phyloP scores from a whole-genome alignment of 2,797 vertebrate genomes.

The Megalops cyprinoides region DNA sequence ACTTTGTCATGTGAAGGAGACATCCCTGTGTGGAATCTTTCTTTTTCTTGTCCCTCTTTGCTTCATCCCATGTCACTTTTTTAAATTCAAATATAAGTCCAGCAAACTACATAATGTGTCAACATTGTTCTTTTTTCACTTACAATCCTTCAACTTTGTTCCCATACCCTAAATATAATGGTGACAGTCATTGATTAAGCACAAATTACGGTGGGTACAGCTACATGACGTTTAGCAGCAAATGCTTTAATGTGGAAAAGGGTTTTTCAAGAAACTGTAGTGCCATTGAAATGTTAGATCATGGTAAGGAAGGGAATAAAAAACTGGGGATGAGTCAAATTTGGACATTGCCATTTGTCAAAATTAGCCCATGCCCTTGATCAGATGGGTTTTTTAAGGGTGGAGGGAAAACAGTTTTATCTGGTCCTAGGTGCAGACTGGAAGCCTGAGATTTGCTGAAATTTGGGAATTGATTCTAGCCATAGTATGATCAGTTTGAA shows the following conservation, averaged over 20 bases:
- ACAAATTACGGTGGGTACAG: slow-evolving; percentile 5
- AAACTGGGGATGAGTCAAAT: not conserved
- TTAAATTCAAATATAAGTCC: too few relatives aligned
- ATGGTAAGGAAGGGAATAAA: slow-evolving; percentile 23
- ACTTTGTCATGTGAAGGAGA: slow-evolving; percentile 14
- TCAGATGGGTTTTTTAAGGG: too few relatives aligned
- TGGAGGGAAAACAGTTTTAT: not conserved
- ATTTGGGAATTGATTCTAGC: not conserved
- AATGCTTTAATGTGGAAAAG: slow-evolving; percentile 25
- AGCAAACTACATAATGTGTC: not conserved
- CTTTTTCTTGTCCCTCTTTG: not conserved
- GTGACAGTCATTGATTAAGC: slow-evolving; percentile 4
- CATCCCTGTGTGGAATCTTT: not conserved
- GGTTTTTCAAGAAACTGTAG: slow-evolving; percentile 25
- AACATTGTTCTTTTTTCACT: slow-evolving; percentile 10
- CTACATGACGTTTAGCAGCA: slow-evolving; percentile 13
- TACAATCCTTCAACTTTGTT: not conserved
- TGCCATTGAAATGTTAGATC: slow-evolving; percentile 24
- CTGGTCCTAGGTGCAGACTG: not conserved
- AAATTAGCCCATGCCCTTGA: not conserved
- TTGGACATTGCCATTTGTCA: not conserved
- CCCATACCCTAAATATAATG: not conserved
- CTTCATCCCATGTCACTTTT: too few relatives aligned
- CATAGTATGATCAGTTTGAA: not conserved
- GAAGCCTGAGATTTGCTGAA: not conserved